phyloP scores from a whole-genome alignment of 2,113 vertebrate genomes.

The Ochotona princeps region DNA sequence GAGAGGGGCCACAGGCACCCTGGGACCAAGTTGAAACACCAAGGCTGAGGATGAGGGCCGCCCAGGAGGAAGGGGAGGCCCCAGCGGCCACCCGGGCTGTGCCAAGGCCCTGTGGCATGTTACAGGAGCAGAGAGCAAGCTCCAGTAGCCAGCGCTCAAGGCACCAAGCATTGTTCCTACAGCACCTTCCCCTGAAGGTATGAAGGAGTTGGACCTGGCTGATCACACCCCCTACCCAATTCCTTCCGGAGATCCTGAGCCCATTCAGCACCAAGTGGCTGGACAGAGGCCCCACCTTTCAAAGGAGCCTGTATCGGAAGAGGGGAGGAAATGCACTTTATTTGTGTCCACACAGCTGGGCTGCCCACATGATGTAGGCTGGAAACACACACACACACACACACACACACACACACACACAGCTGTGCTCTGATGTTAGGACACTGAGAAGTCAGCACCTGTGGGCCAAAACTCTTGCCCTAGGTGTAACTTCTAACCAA shows the following conservation, averaged over 20 bases:
- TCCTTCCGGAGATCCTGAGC: background rate
- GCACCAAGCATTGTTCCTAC: background rate
- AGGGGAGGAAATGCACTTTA: constrained; percentile 54
- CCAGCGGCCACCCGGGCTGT: background rate
- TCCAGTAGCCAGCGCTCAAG: background rate
- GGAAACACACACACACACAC: too few species aligned
- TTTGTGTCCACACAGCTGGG: constrained; percentile 41
- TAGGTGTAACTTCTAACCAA: background rate
- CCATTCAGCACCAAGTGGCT: background rate
- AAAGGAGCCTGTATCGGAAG: background rate
- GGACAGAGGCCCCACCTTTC: background rate
- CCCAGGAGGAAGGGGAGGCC: background rate
- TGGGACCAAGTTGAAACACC: background rate
- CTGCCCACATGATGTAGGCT: background rate
- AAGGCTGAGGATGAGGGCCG: background rate
- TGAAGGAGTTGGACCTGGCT: background rate
- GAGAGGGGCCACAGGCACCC: background rate
- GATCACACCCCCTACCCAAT: background rate
- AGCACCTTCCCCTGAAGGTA: background rate
- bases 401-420: constrained; percentile 45
- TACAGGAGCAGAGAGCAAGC: background rate
- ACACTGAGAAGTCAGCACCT: background rate
- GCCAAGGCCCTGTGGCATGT: background rate
- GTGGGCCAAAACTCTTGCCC: background rate
- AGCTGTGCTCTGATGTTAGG: background rate